These are phyloP conservation scores for Xanthia togata DNA, from an alignment of 2,888 invertebrate genomes.

Conservation along the genomic window DNA sequence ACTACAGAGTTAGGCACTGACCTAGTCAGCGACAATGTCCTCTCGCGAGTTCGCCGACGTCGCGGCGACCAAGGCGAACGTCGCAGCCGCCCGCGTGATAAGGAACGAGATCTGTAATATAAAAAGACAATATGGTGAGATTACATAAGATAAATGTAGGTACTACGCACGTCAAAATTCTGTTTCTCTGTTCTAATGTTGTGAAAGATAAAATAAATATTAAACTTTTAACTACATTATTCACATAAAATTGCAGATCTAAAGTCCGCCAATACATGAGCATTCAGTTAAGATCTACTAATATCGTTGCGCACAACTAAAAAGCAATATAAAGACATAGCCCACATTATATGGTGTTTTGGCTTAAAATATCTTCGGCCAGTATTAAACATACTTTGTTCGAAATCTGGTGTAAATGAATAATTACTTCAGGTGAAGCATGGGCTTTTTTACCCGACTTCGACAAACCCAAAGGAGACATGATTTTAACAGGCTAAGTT, in stretches of 20 bases:
- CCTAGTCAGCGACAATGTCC: conserved; percentile 85
- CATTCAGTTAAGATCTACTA: background rate
- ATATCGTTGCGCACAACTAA: conserved; percentile 1
- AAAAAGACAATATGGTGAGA: conserved; percentile 5
- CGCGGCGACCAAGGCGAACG: conserved; percentile 87
- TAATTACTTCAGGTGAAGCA: background rate
- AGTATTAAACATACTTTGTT: background rate
- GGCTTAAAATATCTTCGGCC: background rate
- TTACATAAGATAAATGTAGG: background rate
- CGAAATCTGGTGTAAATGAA: background rate
- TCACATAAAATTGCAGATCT: background rate
- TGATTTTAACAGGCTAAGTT: background rate
- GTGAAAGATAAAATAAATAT: background rate
- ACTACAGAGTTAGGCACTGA: conserved; percentile 57
- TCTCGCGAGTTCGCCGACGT: conserved; percentile 83
- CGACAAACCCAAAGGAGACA: background rate
- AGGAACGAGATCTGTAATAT: conserved; percentile 91
- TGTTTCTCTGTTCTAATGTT: background rate
- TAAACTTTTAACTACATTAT: background rate
- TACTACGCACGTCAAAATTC: background rate
- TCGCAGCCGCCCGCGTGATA: conserved; percentile 90
- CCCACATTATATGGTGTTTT: background rate
- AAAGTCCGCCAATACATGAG: background rate
- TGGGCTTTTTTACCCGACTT: background rate
- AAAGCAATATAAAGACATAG: conserved; percentile 2